phyloP scores from a whole-genome alignment of 2,888 invertebrate species.

The Chironomus riparius region DNA sequence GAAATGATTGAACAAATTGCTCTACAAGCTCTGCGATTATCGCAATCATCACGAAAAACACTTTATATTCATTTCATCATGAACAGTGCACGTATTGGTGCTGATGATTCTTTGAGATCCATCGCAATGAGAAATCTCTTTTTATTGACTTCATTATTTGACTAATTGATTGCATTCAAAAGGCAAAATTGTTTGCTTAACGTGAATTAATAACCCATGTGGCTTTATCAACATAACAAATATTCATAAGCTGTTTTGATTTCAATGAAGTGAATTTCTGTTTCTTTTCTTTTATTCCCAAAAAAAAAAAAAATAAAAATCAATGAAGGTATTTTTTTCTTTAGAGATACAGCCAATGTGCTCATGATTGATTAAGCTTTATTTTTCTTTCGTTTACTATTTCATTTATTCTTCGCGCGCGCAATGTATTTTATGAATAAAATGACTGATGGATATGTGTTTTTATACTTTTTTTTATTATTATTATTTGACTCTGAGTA shows the following conservation, averaged over 20 bases:
- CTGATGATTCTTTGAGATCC: neutral
- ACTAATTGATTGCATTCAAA: neutral
- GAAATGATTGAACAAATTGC: neutral
- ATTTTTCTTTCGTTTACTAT: neutral
- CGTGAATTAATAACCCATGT: neutral
- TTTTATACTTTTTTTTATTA: neutral
- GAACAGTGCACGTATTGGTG: neutral
- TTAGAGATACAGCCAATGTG: neutral
- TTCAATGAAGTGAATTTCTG: neutral
- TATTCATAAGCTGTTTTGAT: neutral
- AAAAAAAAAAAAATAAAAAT: neutral
- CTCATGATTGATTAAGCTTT: neutral
- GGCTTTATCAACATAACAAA: neutral
- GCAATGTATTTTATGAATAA: neutral
- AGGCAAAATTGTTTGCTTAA: neutral
- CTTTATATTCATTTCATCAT: neutral
- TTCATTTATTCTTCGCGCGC: too few species aligned
- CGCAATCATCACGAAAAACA: neutral
- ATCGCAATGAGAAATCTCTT: neutral
- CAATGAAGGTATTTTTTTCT: neutral
- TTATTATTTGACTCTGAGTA: neutral
- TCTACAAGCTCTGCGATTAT: neutral
- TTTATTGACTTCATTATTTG: slow-evolving; percentile 5
- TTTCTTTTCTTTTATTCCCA: neutral
- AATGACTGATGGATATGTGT: neutral